Evolutionary conservation across 92 coral and sea anemone species (phyloP).

Genomic region (Porites evermanni): DNA sequence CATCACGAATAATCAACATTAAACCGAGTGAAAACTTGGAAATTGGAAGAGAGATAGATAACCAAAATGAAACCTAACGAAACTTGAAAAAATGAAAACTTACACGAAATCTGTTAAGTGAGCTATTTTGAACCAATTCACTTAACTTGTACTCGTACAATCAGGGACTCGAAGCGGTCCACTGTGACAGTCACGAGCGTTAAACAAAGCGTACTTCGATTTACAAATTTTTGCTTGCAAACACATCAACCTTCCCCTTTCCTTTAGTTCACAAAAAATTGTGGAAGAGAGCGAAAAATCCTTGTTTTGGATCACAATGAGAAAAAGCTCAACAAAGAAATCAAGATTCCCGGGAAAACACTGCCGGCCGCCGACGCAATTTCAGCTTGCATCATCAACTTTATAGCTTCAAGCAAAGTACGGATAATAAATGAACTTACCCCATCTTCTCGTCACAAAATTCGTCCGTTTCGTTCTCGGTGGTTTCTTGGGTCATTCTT

Average conservation of each 20-base stretch:
- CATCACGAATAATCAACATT: neutral
- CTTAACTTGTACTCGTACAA: conserved; percentile 39
- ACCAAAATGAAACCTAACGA: neutral
- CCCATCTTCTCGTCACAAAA: conserved; percentile 31
- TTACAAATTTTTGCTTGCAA: neutral
- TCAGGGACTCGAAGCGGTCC: neutral
- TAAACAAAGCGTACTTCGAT: neutral
- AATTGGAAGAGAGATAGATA: neutral
- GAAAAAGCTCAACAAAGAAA: neutral
- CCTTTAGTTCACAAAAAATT: neutral
- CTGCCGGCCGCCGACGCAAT: conserved; percentile 14
- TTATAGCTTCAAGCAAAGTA: neutral
- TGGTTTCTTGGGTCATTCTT: conserved; percentile 46
- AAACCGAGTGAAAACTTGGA: neutral
- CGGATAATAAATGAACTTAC: conserved; percentile 13
- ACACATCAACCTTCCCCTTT: neutral
- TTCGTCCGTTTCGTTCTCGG: conserved; percentile 42
- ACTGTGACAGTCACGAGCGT: conserved; percentile 19
- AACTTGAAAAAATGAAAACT: neutral
- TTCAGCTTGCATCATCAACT: conserved; percentile 17
- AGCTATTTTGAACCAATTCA: conserved; percentile 10
- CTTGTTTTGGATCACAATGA: neutral
- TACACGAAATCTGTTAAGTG: neutral
- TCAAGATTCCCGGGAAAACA: conserved; percentile 32
- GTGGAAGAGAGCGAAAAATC: too few species aligned